Conservation (phyloP, 2,888 invertebrate species). For the Hypercompe scribonia region DNA sequence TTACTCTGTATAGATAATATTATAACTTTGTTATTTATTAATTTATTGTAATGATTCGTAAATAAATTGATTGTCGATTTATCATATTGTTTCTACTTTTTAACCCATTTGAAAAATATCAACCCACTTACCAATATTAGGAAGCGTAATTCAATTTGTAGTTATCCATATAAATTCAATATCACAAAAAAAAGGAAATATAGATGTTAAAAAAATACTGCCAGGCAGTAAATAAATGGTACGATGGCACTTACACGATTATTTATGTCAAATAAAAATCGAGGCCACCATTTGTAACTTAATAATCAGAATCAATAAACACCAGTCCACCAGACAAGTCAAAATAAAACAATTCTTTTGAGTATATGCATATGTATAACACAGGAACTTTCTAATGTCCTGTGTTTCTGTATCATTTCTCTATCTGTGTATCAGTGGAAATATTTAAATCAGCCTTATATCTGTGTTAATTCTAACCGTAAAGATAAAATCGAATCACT, state of each 20-base stretch:
- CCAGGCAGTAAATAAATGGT: no score
- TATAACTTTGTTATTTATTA: conserved; percentile 49
- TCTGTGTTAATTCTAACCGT: neutral
- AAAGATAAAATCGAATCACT: conserved; percentile 41
- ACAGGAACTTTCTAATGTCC: neutral
- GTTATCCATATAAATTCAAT: neutral
- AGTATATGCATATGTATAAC: neutral
- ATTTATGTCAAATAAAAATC: neutral
- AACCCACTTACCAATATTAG: neutral
- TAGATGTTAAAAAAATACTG: neutral
- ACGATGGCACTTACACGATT: neutral
- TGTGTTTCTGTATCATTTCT: neutral
- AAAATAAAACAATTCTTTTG: neutral
- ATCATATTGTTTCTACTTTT: conserved; percentile 22
- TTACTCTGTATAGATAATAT: conserved; percentile 36
- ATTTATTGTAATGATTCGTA: conserved; percentile 40
- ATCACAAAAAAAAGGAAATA: neutral
- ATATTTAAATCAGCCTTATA: neutral
- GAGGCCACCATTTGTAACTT: no score
- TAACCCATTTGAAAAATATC: neutral
- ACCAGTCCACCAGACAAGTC: neutral
- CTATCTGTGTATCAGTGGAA: neutral
- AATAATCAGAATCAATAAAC: no score
- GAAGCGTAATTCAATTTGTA: neutral
- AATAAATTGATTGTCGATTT: conserved; percentile 37